Base-by-base conservation (phyloP, 2,113 vertebrate genomes). In the Stigmatopora argus region DNA sequence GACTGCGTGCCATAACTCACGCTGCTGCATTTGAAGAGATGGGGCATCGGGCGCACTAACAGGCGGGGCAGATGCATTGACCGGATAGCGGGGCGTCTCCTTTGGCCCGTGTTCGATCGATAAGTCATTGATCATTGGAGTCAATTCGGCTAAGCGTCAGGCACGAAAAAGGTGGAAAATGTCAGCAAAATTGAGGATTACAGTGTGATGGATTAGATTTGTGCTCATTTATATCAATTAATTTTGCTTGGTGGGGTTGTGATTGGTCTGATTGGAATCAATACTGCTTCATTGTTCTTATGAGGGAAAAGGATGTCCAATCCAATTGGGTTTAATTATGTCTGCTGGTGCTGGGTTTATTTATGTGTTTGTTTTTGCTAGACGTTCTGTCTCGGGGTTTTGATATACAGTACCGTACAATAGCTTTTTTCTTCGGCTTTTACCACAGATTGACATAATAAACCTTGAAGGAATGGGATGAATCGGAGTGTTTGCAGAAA, bases 91-190 rank as follows among this genome's bases (percentile, higher is more conserved):
- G 46, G 46, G 46, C 49, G 5, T 71, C 78, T 75, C 55, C 52
- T 67, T 61, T 38, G 21, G 23, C 63, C 58, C 35, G 14, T 78
- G 59, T 72, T 55, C 55, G 79, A 71, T 75, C 70, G 58, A 68
- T 73, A 45, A 7, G 4, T 47, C 17, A 66, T 78, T 76, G 64
- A 72, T 53, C 64, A 11, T 31, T 31, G 23, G 53, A 31, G 23
- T 13, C 53, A 21, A 56, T 56, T 11, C 23, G 3, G 53, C 21
- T 17, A 7, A 56, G 53, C 6, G 14, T 56, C 23, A 34, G 15
- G 21, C 15, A 23, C 5, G 53, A 46, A 6, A 55, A 55, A 55
- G 52, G 52, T 55, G 52, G 23, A 55, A 19, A 52, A 52, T 52
- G 51, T 52, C 49, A 19, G 11, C 52, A 2, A 53, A 4, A 13